Percentiles rank a stretch among this genome's conserved stretches.
Conservation (phyloP, 2,113 vertebrate genomes). For the Syngnathoides biaculeatus region DNA sequence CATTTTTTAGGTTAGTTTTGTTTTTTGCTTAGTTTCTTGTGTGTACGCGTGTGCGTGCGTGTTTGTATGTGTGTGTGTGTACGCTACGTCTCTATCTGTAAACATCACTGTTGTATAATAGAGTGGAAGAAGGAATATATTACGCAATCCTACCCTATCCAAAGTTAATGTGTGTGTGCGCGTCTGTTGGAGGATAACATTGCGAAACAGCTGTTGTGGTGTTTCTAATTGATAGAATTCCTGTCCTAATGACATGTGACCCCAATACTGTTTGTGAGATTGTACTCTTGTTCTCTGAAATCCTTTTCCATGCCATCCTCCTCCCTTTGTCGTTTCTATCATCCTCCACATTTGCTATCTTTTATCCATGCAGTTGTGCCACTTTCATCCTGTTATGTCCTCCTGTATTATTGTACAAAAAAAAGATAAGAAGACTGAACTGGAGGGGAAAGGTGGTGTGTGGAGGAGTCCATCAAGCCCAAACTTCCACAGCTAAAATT, state of each 20-base stretch:
- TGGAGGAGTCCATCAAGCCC: conserved; percentile 8
- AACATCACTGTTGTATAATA: conserved; percentile 37
- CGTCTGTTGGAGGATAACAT: conserved; percentile 25
- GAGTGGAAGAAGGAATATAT: conserved; percentile 32
- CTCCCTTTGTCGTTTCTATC: not conserved
- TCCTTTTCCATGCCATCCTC: not conserved
- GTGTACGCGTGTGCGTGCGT: not conserved
- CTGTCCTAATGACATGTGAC: not conserved
- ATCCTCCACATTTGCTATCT: not conserved
- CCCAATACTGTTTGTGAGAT: conserved; percentile 1
- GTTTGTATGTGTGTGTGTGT: not conserved
- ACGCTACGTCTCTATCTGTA: not conserved
- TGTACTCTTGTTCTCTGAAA: no score
- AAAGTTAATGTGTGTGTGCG: not conserved
- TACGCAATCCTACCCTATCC: conserved; percentile 39
- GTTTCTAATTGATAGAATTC: conserved; percentile 40
- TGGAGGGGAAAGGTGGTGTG: not conserved
- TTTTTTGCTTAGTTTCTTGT: no score
- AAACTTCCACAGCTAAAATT: conserved; percentile 16
- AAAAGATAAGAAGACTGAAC: not conserved
- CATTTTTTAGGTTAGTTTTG: not conserved
- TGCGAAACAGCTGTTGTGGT: conserved; percentile 37
- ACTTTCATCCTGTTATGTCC: not conserved
- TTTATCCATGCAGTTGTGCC: not conserved
- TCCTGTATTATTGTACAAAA: conserved; percentile 12